These are phyloP conservation scores for Eupithecia subumbrata DNA, from an alignment of 2,888 invertebrate genomes.

Conservation along the genomic window DNA sequence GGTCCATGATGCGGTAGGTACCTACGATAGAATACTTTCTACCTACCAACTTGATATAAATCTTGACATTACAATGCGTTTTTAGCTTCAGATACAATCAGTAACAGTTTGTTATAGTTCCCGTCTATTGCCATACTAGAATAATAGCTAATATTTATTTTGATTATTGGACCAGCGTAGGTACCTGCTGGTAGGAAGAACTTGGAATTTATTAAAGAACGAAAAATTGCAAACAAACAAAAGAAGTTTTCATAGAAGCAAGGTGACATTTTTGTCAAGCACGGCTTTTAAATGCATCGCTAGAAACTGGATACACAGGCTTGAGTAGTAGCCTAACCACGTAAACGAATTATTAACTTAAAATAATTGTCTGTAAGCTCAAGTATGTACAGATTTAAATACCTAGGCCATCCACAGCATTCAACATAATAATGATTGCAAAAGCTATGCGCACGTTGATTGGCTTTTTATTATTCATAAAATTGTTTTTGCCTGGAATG, in stretches of 20 bases:
- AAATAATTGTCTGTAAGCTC: neutral
- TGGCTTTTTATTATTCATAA: constrained; percentile 41
- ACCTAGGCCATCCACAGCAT: constrained; percentile 19
- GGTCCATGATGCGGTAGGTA: constrained; percentile 34
- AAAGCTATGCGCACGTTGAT: constrained; percentile 34
- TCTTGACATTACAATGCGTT: constrained; percentile 58
- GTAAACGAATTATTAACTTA: neutral
- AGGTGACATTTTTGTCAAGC: neutral
- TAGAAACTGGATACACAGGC: neutral
- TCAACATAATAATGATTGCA: constrained; percentile 18
- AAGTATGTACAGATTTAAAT: constrained; percentile 5
- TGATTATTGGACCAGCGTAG: neutral
- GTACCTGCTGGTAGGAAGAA: neutral
- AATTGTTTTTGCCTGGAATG: constrained; percentile 40
- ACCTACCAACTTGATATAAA: constrained; percentile 48
- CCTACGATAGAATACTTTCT: constrained; percentile 46
- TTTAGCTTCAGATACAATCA: constrained; percentile 52
- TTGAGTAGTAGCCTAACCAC: neutral
- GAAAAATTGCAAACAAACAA: neutral
- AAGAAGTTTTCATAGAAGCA: neutral
- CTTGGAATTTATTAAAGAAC: neutral
- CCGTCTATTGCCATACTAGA: constrained; percentile 35
- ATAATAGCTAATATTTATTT: constrained; percentile 17
- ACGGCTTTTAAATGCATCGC: constrained; percentile 1
- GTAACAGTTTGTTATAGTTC: constrained; percentile 39